Percentiles rank a stretch among this genome's conserved stretches.
Conservation (phyloP, 1,140 invertebrate genomes). For the Saccostrea glomerata region DNA sequence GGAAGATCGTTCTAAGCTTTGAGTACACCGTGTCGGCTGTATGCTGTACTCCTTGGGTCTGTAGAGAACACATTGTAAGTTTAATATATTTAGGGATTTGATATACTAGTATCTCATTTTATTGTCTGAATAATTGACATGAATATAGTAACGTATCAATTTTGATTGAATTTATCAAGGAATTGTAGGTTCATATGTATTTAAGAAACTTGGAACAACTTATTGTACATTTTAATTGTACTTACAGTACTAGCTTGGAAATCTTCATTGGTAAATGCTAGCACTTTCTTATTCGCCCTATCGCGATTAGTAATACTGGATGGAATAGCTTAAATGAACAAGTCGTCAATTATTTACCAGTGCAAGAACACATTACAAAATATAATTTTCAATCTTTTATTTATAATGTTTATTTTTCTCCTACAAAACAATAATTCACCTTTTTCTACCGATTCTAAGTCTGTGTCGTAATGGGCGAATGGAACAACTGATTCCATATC, state of each 20-base stretch:
- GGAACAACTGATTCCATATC: slow-evolving; percentile 49
- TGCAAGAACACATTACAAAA: background rate
- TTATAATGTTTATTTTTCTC: background rate
- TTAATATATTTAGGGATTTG: background rate
- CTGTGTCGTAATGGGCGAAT: slow-evolving; percentile 57
- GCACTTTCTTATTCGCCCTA: slow-evolving; percentile 38
- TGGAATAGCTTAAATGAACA: slow-evolving; percentile 42
- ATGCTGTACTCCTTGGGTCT: slow-evolving; percentile 12
- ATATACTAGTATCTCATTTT: too few relatives aligned
- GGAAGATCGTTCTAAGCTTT: slow-evolving; percentile 31
- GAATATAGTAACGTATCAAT: too few relatives aligned
- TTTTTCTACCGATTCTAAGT: slow-evolving; percentile 51
- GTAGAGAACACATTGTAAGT: background rate
- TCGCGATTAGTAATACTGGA: slow-evolving; percentile 34
- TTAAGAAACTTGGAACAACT: too few relatives aligned
- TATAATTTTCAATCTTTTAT: background rate
- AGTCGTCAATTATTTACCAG: background rate
- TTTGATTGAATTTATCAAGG: too few relatives aligned
- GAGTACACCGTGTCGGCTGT: background rate
- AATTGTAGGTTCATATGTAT: too few relatives aligned
- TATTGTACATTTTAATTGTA: background rate
- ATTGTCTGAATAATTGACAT: too few relatives aligned
- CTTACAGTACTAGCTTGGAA: slow-evolving; percentile 51
- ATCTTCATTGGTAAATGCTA: slow-evolving; percentile 46
- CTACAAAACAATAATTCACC: slow-evolving; percentile 20